phyloP scores from a whole-genome alignment of 2,797 vertebrate genomes.

The Galagoides demidoff region DNA sequence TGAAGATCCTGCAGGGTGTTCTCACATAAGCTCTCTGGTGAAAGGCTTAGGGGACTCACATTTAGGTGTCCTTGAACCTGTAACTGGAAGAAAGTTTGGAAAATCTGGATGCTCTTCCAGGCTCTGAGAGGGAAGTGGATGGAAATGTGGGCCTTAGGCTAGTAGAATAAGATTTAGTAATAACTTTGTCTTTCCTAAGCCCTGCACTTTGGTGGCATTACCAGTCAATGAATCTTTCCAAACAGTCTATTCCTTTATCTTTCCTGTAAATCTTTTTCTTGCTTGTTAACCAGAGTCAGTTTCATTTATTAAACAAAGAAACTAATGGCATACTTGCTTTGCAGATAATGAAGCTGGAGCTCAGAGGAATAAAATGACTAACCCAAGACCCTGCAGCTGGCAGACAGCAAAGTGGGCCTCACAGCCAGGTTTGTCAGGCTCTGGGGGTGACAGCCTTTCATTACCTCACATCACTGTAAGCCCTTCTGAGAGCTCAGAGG shows the following conservation, averaged over 20 bases:
- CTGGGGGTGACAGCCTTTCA: neutral
- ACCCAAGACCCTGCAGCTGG: neutral
- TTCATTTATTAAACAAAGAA: neutral
- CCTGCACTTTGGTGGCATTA: neutral
- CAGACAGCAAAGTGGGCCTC: neutral
- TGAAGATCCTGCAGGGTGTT: neutral
- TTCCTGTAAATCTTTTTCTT: neutral
- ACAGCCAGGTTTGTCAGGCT: neutral
- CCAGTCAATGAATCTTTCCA: neutral
- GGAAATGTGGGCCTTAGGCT: neutral
- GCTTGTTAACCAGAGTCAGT: neutral
- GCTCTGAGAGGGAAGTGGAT: neutral
- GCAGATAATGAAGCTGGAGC: neutral
- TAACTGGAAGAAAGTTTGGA: neutral
- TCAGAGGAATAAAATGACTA: neutral
- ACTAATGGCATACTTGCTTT: slow-evolving; percentile 32
- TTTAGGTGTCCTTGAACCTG: slow-evolving; percentile 34
- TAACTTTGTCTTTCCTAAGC: neutral
- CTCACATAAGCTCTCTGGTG: neutral
- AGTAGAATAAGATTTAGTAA: neutral
- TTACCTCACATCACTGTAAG: neutral
- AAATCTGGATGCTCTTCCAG: neutral
- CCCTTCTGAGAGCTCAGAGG: neutral
- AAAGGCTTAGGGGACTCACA: slow-evolving; percentile 4
- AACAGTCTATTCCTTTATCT: neutral